phyloP scores from a whole-genome alignment of 2,888 invertebrate genomes.

The Megastigmus dorsalis region DNA sequence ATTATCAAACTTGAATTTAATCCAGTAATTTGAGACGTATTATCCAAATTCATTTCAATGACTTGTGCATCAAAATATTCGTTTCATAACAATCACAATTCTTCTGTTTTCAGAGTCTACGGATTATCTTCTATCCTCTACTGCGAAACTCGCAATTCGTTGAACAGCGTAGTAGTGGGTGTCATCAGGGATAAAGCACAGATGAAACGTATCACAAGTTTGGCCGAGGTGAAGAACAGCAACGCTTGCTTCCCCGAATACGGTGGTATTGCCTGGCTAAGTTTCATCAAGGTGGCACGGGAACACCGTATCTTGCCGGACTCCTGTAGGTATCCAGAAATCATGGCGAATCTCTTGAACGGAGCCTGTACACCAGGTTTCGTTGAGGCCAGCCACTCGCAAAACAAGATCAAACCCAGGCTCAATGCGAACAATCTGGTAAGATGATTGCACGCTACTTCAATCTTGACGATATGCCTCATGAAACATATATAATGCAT shows the following conservation, averaged over 20 bases:
- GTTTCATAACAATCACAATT: neutral
- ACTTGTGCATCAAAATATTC: neutral
- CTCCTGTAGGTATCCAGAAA: conserved; percentile 78
- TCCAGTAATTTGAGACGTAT: no score
- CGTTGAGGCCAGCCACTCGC: conserved; percentile 73
- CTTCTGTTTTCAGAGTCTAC: conserved; percentile 75
- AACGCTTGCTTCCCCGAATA: conserved; percentile 82
- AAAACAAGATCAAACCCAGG: neutral
- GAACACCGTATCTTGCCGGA: conserved; percentile 74
- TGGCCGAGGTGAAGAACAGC: conserved; percentile 77
- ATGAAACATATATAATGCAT: neutral
- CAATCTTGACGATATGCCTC: neutral
- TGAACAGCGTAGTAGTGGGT: conserved; percentile 76
- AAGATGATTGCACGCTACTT: neutral
- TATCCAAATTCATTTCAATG: no score
- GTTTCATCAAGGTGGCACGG: conserved; percentile 78
- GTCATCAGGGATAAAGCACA: conserved; percentile 72
- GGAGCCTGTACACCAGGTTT: conserved; percentile 81
- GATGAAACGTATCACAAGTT: conserved; percentile 71
- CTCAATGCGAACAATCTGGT: conserved; percentile 16
- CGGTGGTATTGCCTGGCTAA: conserved; percentile 81
- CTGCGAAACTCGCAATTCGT: conserved; percentile 77
- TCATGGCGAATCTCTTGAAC: conserved; percentile 77
- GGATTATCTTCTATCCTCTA: conserved; percentile 77
- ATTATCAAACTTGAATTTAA: no score